Evolutionary conservation across 2,888 invertebrate species (phyloP), one percentile per base, ranked within the genome.

Genomic region (Apotomis capreana): DNA sequence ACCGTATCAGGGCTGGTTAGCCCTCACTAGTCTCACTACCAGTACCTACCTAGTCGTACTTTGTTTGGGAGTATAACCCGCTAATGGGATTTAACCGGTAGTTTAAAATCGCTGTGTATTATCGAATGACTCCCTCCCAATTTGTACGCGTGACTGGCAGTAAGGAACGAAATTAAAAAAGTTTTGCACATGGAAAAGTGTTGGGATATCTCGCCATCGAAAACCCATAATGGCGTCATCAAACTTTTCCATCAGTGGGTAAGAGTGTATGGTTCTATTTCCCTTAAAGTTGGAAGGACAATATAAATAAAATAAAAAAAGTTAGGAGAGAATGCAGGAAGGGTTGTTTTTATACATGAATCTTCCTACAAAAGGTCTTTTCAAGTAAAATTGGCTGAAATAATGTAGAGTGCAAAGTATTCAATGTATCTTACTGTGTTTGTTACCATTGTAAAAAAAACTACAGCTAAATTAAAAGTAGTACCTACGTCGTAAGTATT

Each of bases 141-240:
- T 68, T 72, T 72, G 12, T 57, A 63, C 54, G 52, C 68, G 63
- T 72, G 68, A 72, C 72, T 72, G 62, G 68, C 65, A 67, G 57
- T 58, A 55, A 54, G 63, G n/a, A 54, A 62, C 68, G 68, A 68
- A 68, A 72, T 72, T 72, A 68, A 68, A 58, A 63, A 72, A 72
- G 68, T 72, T 72, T 26, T 26, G 44, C 10, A 55, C 46, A 49
- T 37, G 57, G 57, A 13, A 67, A 61, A 70, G 40, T 40, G 57
- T 51, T 44, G 54, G 36, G 46, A 61, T 49, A n/a, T 61, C 26
- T 12, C 62, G 69, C 69, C 12, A 62, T 62, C 40, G 61, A 52
- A 68, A 55, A 57, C 55, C 62, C 57, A 57, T 69, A 62, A 69
- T 57, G 46, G 44, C 54, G 49, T 44, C 40, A 62, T 62, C 12